These are phyloP conservation scores for Nephrotoma flavescens DNA, from an alignment of 2,888 invertebrate species.

Conservation along the genomic window DNA sequence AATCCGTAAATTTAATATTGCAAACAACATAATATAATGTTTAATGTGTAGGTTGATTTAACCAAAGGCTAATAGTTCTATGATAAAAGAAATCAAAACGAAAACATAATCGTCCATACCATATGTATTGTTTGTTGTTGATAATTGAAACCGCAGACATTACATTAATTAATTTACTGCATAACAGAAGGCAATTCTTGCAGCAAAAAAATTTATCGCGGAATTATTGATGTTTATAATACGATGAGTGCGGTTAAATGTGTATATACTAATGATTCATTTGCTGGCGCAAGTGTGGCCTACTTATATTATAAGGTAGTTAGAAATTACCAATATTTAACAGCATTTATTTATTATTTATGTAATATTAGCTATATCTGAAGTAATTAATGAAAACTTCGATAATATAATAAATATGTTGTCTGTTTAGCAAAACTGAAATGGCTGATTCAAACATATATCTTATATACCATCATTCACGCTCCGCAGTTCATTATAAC, in stretches of 20 bases:
- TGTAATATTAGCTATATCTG: no score
- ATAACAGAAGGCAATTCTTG: not conserved
- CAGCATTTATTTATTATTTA: no score
- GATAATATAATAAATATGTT: no score
- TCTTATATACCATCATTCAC: no score
- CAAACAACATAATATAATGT: not conserved
- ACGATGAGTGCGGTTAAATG: not conserved
- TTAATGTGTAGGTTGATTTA: not conserved
- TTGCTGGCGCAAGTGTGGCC: not conserved
- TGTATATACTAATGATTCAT: not conserved
- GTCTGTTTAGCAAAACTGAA: no score
- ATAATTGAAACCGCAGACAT: not conserved
- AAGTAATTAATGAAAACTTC: no score
- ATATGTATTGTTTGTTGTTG: not conserved
- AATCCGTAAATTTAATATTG: not conserved
- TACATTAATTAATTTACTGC: not conserved
- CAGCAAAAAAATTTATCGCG: not conserved
- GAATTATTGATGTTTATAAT: not conserved
- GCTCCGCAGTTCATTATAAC: not conserved
- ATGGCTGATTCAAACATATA: no score
- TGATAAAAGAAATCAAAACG: not conserved
- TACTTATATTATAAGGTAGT: not conserved
- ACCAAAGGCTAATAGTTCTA: not conserved
- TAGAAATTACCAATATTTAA: not conserved
- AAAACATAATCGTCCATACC: not conserved